Evolutionary conservation across 2,797 vertebrate genomes (phyloP), one percentile per base, ranked within the genome.

Genomic region (Onychomys arenicola): DNA sequence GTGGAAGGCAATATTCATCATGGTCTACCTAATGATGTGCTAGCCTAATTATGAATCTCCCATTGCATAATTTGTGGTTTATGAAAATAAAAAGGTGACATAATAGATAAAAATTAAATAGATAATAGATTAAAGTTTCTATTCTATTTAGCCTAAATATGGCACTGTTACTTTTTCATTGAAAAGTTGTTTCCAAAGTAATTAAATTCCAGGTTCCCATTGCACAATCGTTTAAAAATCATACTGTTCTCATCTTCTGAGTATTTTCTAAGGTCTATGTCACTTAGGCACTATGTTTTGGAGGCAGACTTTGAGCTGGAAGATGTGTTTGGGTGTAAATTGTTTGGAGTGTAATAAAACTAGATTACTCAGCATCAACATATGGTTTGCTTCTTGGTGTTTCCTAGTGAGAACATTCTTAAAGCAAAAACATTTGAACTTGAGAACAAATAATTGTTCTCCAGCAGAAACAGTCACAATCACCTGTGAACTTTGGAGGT

Each of bases 351-450:
- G 21, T 93, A n/a, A 92, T 34, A 76, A 75, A 67, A 25, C 25
- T 57, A 29, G 17, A n/a, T 81, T 83, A 82, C 34, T 89, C 57
- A 86, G 34, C 25, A 29, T 81, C 32, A 49, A 67, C 43, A 13
- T 88, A 75, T 49, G 40, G 10, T 32, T 85, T 78, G 19, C 57
- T 76, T 73, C 21, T 92, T 95, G 10, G n/a, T 86, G 29, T 93
- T 97, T 86, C 80, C 40, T 78, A 95, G 77, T 2, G 63, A 81
- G 55, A 93, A 69, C 34, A 81, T 89, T 67, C 12, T 73, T 61
- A 59, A 93, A 82, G 29, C 77, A 67, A 27, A 85, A 67, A 49
- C 52, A 61, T 25, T 93, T 78, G 84, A 81, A 71, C 32, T 65
- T 84, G 94, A 95, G 77, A 92, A 5, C 7, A 65, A 95, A 23